Evolutionary conservation across 2,888 invertebrate genomes (phyloP).

Genomic region (Teinopalpus imperialis): DNA sequence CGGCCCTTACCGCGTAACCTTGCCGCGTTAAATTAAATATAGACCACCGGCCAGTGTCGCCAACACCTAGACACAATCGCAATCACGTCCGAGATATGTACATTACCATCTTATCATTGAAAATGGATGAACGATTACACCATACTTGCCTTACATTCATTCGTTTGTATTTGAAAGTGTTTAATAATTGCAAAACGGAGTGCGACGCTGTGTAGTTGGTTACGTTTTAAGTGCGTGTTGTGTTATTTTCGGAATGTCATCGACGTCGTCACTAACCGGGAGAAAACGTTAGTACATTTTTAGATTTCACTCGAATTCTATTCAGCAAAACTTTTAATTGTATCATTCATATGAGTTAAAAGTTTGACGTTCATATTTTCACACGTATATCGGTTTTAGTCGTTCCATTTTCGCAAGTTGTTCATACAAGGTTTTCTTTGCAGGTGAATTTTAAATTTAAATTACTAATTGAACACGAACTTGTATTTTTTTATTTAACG

Average conservation of each 20-base stretch:
- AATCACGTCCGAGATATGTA: slow-evolving; percentile 42
- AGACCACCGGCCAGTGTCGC: slow-evolving; percentile 60
- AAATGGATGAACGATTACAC: slow-evolving; percentile 73
- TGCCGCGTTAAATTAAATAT: slow-evolving; percentile 71
- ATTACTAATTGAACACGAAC: too few relatives aligned
- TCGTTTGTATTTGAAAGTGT: slow-evolving; percentile 56
- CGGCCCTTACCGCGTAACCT: slow-evolving; percentile 65
- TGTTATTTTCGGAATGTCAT: slow-evolving; percentile 70
- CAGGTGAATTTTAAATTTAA: too few relatives aligned
- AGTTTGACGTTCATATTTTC: slow-evolving; percentile 4
- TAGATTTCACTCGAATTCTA: slow-evolving; percentile 33
- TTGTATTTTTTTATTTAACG: too few relatives aligned
- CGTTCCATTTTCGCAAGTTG: not conserved
- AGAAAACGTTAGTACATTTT: slow-evolving; percentile 70
- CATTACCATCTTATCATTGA: slow-evolving; percentile 70
- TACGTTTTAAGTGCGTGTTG: slow-evolving; percentile 44
- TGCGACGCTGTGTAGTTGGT: slow-evolving; percentile 53
- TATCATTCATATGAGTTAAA: not conserved
- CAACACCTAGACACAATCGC: slow-evolving; percentile 48
- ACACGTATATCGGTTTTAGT: not conserved
- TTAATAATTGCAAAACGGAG: slow-evolving; percentile 57
- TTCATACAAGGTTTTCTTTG: too few relatives aligned
- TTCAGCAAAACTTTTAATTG: slow-evolving; percentile 5
- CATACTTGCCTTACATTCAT: slow-evolving; percentile 56
- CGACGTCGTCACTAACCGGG: slow-evolving; percentile 59